A percentile compares a stretch with the other conserved stretches of the same genome.
Evolutionary conservation across 2,888 invertebrate species (phyloP).

Genomic region (Panorpa germanica): DNA sequence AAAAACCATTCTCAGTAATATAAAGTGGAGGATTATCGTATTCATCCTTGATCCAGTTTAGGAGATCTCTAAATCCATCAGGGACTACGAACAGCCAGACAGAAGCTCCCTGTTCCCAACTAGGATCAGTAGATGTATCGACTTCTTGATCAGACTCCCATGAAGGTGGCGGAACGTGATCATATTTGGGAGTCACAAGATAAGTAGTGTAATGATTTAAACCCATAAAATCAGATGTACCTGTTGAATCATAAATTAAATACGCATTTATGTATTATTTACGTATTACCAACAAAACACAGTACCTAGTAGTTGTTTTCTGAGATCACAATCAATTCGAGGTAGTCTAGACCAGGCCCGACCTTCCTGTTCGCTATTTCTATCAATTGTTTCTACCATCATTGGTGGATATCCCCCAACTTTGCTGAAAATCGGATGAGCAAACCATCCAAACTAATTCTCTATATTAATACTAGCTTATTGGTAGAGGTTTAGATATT

Average conservation of each 20-base stretch:
- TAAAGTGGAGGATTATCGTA: conserved; percentile 36
- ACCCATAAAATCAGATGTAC: conserved; percentile 52
- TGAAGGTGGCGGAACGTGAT: conserved; percentile 28
- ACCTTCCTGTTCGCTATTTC: conserved; percentile 35
- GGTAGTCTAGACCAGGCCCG: conserved; percentile 40
- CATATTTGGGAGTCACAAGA: conserved; percentile 23
- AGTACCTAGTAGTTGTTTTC: conserved; percentile 32
- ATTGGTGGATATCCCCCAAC: conserved; percentile 44
- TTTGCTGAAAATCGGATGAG: conserved; percentile 41
- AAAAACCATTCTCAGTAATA: conserved; percentile 42
- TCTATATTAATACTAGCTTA: too few relatives aligned
- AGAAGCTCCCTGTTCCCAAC: conserved; percentile 40
- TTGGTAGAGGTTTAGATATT: too few relatives aligned
- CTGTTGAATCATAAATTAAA: too few relatives aligned
- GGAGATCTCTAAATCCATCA: conserved; percentile 39
- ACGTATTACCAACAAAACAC: too few relatives aligned
- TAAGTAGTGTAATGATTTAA: conserved; percentile 52
- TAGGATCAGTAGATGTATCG: conserved; percentile 30
- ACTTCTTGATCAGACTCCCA: conserved; percentile 41
- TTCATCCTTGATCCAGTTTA: conserved; percentile 38
- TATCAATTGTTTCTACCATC: conserved; percentile 36
- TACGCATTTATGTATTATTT: too few relatives aligned
- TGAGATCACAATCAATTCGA: conserved; percentile 35
- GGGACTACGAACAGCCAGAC: conserved; percentile 45
- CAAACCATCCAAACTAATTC: conserved; percentile 45